These are phyloP conservation scores for Naja naja DNA, from an alignment of 2,113 vertebrate genomes.

Conservation along the genomic window DNA sequence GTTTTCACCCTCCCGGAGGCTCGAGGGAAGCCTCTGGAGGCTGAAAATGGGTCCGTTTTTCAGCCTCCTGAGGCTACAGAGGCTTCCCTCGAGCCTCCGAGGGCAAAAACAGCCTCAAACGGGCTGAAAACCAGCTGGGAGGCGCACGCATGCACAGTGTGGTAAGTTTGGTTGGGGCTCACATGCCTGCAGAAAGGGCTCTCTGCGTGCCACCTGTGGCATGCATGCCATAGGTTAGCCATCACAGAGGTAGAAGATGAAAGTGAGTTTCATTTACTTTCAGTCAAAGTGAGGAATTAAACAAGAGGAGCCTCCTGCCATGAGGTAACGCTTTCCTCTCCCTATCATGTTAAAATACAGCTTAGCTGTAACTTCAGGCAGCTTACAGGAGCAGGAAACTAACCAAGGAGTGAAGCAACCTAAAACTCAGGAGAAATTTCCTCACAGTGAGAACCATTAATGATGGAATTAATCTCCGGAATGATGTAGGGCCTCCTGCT, in stretches of 20 bases:
- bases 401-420: not conserved
- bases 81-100: too few relatives aligned
- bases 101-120: too few relatives aligned
- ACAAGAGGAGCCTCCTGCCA: not conserved
- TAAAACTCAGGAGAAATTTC: not conserved
- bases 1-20: too few relatives aligned
- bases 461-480: not conserved
- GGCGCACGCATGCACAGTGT: too few relatives aligned
- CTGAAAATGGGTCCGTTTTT: too few relatives aligned
- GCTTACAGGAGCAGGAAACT: not conserved
- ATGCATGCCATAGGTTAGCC: too few relatives aligned
- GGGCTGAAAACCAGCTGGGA: too few relatives aligned
- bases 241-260: not conserved
- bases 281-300: not conserved
- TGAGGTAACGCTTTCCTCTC: not conserved
- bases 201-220: too few relatives aligned
- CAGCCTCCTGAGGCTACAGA: too few relatives aligned
- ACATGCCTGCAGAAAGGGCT: too few relatives aligned
- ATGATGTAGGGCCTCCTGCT: not conserved
- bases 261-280: not conserved
- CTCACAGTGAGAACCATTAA: not conserved
- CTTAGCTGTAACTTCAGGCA: not conserved
- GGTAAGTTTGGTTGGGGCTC: too few relatives aligned
- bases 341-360: not conserved
- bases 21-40: too few relatives aligned